These are phyloP conservation scores for Remorina albescens DNA, from an alignment of 2,797 vertebrate genomes.

Conservation along the genomic window DNA sequence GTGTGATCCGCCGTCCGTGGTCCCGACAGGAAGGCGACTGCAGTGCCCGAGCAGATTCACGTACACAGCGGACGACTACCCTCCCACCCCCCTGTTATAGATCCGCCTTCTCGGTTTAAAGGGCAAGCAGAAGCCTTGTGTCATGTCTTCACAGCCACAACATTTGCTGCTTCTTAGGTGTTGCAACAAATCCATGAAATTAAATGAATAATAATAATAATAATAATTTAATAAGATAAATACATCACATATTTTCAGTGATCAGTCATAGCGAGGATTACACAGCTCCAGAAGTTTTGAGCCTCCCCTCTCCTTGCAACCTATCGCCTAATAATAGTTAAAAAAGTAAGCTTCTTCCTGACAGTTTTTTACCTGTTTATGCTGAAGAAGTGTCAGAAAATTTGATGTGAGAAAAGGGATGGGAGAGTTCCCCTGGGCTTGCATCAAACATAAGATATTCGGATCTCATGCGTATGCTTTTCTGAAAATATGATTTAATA, in stretches of 20 bases:
- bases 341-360: background rate
- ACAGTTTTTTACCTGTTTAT: background rate
- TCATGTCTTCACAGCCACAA: background rate
- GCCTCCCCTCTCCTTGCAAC: background rate
- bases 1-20: slow-evolving; percentile 64
- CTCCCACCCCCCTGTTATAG: too few species aligned
- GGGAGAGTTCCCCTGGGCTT: too few species aligned
- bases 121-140: slow-evolving; percentile 36
- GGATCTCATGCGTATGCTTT: background rate
- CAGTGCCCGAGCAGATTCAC: slow-evolving; percentile 43
- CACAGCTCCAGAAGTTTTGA: background rate
- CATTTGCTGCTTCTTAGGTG: background rate
- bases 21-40: slow-evolving; percentile 50
- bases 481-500: background rate
- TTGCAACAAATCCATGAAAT: background rate
- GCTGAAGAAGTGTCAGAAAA: background rate
- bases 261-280: background rate
- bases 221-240: too few species aligned
- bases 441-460: background rate
- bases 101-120: slow-evolving; percentile 71
- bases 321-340: background rate
- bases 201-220: background rate
- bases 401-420: too few species aligned
- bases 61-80: slow-evolving; percentile 42
- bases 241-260: too few species aligned